phyloP scores from a whole-genome alignment of 2,888 invertebrate species.

The Muscina levida region DNA sequence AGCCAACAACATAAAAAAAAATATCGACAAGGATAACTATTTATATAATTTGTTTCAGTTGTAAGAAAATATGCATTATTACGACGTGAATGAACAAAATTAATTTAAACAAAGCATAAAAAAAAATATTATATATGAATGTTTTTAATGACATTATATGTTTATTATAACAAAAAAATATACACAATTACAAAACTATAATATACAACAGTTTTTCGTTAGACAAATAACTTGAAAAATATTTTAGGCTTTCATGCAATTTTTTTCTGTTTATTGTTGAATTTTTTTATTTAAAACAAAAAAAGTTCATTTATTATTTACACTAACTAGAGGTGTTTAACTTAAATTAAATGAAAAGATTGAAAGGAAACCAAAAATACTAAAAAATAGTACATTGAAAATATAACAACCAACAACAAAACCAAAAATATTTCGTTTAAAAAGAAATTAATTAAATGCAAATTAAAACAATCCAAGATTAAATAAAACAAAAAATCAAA shows the following conservation, averaged over 20 bases:
- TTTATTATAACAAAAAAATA: slow-evolving; percentile 53
- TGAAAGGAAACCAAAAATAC: slow-evolving; percentile 56
- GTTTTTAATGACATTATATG: slow-evolving; percentile 63
- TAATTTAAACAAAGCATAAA: not conserved
- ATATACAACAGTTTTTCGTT: slow-evolving; percentile 54
- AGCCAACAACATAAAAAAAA: slow-evolving; percentile 15
- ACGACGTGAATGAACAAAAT: not conserved
- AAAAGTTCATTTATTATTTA: slow-evolving; percentile 74
- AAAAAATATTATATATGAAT: slow-evolving; percentile 27
- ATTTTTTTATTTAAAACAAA: slow-evolving; percentile 70
- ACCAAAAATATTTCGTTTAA: slow-evolving; percentile 67
- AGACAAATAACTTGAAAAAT: slow-evolving; percentile 40
- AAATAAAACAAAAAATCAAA: slow-evolving; percentile 69
- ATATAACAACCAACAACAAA: slow-evolving; percentile 66
- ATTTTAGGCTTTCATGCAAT: slow-evolving; percentile 64
- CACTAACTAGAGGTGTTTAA: slow-evolving; percentile 66
- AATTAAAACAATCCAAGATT: slow-evolving; percentile 23
- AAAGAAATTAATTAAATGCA: slow-evolving; percentile 62
- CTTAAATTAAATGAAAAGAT: slow-evolving; percentile 45
- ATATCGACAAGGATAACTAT: slow-evolving; percentile 6
- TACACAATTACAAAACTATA: slow-evolving; percentile 50
- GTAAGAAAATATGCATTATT: slow-evolving; percentile 21
- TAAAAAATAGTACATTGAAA: slow-evolving; percentile 64
- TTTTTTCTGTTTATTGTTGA: slow-evolving; percentile 55
- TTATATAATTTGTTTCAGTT: slow-evolving; percentile 24